Conservation (phyloP, 2,888 invertebrate species). For the Pristionchus mayeri region DNA sequence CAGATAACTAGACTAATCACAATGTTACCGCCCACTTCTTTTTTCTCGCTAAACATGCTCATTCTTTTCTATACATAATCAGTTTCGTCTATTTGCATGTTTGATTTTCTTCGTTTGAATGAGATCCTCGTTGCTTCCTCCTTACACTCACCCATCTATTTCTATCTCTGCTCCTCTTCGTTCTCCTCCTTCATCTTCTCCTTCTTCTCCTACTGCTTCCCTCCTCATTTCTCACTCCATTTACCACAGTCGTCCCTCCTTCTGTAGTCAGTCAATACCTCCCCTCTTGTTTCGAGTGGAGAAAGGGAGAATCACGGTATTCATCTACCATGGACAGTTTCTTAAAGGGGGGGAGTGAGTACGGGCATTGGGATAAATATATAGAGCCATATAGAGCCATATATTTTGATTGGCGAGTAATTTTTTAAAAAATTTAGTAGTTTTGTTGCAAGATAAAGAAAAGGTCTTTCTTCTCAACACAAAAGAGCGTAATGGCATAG, state of each 20-base stretch:
- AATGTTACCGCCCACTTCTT: conserved; percentile 47
- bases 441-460: neutral
- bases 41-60: conserved; percentile 45
- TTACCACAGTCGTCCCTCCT: neutral
- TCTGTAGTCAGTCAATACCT: neutral
- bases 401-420: too few species aligned
- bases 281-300: neutral
- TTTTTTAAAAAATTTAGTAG: neutral
- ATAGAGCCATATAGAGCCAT: neutral
- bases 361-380: neutral
- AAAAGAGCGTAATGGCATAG: neutral
- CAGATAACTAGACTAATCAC: too few species aligned
- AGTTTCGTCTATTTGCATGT: too few species aligned
- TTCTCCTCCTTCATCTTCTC: neutral
- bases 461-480: neutral
- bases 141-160: conserved; percentile 6
- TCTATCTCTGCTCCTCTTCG: too few species aligned
- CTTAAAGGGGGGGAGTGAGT: neutral
- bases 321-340: neutral
- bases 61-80: neutral
- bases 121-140: too few species aligned
- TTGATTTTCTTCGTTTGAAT: too few species aligned
- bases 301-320: conserved; percentile 27
- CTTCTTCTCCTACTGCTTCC: neutral
- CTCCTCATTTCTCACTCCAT: conserved; percentile 14